Conservation (phyloP, 2,888 invertebrate species). For the Willowsia nigromaculata region DNA sequence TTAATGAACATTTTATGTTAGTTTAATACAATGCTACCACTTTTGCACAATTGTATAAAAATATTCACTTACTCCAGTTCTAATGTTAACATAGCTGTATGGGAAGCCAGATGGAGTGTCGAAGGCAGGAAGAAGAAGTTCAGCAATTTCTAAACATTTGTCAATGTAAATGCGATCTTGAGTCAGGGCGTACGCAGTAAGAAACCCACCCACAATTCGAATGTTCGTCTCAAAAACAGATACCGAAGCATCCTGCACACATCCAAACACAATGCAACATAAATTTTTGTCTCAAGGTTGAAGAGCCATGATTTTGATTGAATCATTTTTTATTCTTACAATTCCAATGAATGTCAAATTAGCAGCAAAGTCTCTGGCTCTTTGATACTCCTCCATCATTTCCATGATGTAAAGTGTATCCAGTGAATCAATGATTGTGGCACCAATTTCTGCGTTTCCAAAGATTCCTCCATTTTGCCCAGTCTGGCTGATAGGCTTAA, state of each 20-base stretch:
- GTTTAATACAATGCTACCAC: no score
- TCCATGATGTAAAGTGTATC: slow-evolving; percentile 99
- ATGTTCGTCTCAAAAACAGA: slow-evolving; percentile 99
- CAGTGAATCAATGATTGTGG: slow-evolving; percentile 97
- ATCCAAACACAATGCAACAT: not conserved
- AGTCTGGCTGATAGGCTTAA: slow-evolving; percentile 92
- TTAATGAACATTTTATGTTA: not conserved
- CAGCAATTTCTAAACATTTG: slow-evolving; percentile 94
- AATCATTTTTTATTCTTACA: no score
- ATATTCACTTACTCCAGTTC: slow-evolving; percentile 74
- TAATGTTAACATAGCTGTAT: slow-evolving; percentile 87
- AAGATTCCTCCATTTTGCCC: slow-evolving; percentile 96
- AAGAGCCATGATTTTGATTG: no score
- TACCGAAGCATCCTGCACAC: slow-evolving; percentile 89
- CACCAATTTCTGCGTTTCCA: slow-evolving; percentile 91
- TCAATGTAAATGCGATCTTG: slow-evolving; percentile 95
- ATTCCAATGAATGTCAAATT: slow-evolving; percentile 82
- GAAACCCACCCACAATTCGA: slow-evolving; percentile 96
- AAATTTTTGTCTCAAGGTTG: no score
- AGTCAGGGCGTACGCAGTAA: slow-evolving; percentile 95
- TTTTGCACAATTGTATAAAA: no score
- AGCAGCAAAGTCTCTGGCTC: slow-evolving; percentile 96
- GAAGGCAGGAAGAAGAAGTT: slow-evolving; percentile 96
- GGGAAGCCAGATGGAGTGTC: slow-evolving; percentile 98
- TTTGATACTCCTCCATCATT: slow-evolving; percentile 93